Conservation (phyloP, 2,113 vertebrate genomes). For the Megaleporinus macrocephalus region DNA sequence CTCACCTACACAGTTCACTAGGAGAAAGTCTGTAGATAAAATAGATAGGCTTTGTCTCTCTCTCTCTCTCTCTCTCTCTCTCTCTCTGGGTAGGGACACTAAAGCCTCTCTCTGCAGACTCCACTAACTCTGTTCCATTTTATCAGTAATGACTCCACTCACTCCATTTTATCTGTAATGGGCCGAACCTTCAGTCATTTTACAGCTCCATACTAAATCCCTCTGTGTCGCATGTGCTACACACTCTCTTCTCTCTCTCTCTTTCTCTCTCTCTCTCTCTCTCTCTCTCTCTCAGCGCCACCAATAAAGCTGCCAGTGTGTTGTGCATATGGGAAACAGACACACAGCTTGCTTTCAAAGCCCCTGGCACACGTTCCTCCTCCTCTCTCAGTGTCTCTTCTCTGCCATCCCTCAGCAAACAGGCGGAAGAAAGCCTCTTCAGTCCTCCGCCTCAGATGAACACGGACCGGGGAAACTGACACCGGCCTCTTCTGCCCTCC, state of each 20-base stretch:
- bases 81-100: background rate
- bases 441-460: constrained; percentile 21
- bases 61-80: background rate
- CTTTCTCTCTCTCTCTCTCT: background rate
- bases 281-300: background rate
- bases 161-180: constrained; percentile 16
- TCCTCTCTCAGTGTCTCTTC: constrained; percentile 4
- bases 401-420: constrained; percentile 30
- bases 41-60: no score
- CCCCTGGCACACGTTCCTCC: background rate
- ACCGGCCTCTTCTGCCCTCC: constrained; percentile 15
- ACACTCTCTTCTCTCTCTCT: background rate
- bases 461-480: constrained; percentile 7
- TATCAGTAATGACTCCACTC: constrained; percentile 13
- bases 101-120: constrained; percentile 4
- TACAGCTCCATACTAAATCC: constrained; percentile 23
- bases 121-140: constrained; percentile 8
- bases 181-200: constrained; percentile 17
- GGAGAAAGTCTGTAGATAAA: constrained; percentile 6
- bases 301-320: constrained; percentile 2
- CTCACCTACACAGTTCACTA: constrained; percentile 13
- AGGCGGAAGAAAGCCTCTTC: constrained; percentile 15
- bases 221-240: background rate
- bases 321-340: background rate
- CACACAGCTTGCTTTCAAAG: constrained; percentile 15